Evolutionary conservation across 35 echinoderm and acorn worm genomes (phyloP).

Genomic region (Lytechinus pictus): DNA sequence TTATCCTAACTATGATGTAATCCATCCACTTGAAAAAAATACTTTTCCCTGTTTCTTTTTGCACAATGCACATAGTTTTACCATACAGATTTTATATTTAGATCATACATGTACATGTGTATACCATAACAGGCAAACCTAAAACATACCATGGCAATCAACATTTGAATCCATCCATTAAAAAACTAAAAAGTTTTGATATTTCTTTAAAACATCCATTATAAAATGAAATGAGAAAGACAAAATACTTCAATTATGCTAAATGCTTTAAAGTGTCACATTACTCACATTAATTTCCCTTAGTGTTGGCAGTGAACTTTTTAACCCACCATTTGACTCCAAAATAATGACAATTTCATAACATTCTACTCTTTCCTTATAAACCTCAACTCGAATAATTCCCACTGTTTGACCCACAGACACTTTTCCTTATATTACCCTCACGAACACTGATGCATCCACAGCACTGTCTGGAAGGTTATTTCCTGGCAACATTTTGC

Average conservation of each 20-base stretch:
- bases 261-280: too few relatives aligned
- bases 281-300: too few relatives aligned
- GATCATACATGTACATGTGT: not conserved
- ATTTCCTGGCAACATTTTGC: conserved; percentile 18
- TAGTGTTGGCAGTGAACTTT: too few relatives aligned
- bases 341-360: not conserved
- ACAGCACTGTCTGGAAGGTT: not conserved
- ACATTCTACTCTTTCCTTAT: not conserved
- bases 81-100: too few relatives aligned
- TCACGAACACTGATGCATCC: not conserved
- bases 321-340: too few relatives aligned
- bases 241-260: too few relatives aligned
- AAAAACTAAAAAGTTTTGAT: too few relatives aligned
- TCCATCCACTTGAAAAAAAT: not conserved
- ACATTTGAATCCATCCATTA: too few relatives aligned
- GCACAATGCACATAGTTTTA: not conserved
- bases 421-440: not conserved
- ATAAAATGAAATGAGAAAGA: too few relatives aligned
- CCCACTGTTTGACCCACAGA: not conserved
- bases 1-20: not conserved
- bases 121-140: not conserved
- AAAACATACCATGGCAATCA: too few relatives aligned
- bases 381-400: not conserved
- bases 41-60: not conserved
- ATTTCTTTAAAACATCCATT: too few relatives aligned